Evolutionary conservation across 2,113 vertebrate species (phyloP).

Genomic region (Poeciliopsis prolifica): DNA sequence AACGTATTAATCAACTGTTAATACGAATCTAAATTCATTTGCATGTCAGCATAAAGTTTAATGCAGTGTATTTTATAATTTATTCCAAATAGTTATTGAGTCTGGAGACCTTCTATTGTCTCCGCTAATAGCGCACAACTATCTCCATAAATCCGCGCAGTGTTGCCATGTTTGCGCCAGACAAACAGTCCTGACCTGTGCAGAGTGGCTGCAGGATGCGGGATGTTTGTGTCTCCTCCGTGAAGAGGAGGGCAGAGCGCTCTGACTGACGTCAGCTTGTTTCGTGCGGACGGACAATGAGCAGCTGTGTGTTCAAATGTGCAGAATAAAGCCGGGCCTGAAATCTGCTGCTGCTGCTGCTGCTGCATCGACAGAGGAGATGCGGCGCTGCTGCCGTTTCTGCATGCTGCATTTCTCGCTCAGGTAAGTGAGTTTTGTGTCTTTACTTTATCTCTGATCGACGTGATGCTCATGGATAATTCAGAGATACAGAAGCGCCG

Average conservation of each 20-base stretch:
- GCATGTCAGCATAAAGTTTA: not conserved
- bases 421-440: constrained; percentile 25
- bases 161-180: constrained; percentile 12
- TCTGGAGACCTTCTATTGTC: not conserved
- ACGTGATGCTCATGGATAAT: not conserved
- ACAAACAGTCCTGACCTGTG: not conserved
- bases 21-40: too few species aligned
- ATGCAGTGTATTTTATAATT: not conserved
- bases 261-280: constrained; percentile 48
- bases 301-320: constrained; percentile 47
- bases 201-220: not conserved
- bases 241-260: not conserved
- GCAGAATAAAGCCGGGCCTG: constrained; percentile 13
- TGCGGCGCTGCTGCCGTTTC: not conserved
- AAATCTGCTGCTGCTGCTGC: not conserved
- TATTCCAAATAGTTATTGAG: not conserved
- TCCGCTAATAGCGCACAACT: not conserved
- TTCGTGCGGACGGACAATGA: constrained; percentile 21
- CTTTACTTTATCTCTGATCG: not conserved
- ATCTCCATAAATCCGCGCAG: not conserved
- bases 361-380: not conserved
- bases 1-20: too few species aligned
- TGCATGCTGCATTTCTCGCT: not conserved
- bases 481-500: constrained; percentile 1
- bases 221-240: not conserved